Evolutionary conservation across 2,888 invertebrate species (phyloP).

Genomic region (Junonia oenone): DNA sequence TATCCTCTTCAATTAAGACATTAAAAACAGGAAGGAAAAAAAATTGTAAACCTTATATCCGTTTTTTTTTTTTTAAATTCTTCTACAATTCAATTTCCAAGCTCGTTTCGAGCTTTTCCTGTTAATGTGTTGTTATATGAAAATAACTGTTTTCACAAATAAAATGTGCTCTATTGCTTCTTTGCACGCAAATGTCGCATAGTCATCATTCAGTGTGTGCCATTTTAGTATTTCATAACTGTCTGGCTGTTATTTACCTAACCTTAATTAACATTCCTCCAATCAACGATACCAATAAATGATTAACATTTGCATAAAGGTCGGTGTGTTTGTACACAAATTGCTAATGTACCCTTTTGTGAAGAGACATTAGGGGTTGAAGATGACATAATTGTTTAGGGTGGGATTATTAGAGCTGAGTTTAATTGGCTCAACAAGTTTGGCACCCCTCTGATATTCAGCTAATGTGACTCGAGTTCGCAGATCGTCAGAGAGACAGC

Average conservation of each 20-base stretch:
- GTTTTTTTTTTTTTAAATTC: not conserved
- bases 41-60: no score
- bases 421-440: constrained; percentile 71
- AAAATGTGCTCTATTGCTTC: constrained; percentile 38
- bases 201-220: constrained; percentile 35
- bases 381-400: constrained; percentile 68
- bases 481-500: constrained; percentile 34
- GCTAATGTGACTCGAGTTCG: constrained; percentile 44
- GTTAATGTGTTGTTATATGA: constrained; percentile 7
- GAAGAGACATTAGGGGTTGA: constrained; percentile 51
- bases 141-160: constrained; percentile 31
- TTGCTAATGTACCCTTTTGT: constrained; percentile 53
- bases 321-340: constrained; percentile 33
- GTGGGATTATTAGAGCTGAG: constrained; percentile 59
- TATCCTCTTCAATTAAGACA: not conserved
- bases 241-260: constrained; percentile 28
- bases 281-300: constrained; percentile 20
- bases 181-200: constrained; percentile 46
- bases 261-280: constrained; percentile 22
- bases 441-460: constrained; percentile 49
- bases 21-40: no score
- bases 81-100: not conserved
- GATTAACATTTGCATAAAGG: constrained; percentile 31
- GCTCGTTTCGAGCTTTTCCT: not conserved
- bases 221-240: constrained; percentile 27